Percentiles rank a stretch among this genome's conserved stretches.
These are phyloP conservation scores for Heliconius melpomene DNA, from an alignment of 1,140 invertebrate genomes.

Conservation along the genomic window DNA sequence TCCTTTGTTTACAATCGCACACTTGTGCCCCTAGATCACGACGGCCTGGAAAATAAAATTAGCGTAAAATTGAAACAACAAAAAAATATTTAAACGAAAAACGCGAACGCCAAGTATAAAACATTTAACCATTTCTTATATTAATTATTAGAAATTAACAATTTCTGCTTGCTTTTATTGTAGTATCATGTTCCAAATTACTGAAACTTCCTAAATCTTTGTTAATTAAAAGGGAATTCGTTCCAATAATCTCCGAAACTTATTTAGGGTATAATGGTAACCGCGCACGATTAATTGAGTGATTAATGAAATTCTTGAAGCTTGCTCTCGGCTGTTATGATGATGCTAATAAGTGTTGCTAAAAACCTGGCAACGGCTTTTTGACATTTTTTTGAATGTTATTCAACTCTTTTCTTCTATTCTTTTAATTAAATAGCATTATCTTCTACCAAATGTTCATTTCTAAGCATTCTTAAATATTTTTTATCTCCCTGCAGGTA, in stretches of 20 bases:
- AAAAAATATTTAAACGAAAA: not conserved
- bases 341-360: not conserved
- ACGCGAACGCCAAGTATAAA: not conserved
- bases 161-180: conserved; percentile 1
- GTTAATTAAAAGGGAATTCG: conserved; percentile 14
- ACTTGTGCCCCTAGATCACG: too few species aligned
- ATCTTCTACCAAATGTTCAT: too few species aligned
- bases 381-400: not conserved
- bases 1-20: too few species aligned
- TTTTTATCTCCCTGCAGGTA: too few species aligned
- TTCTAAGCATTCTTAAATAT: too few species aligned
- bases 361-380: too few species aligned
- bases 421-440: too few species aligned
- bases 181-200: conserved; percentile 14
- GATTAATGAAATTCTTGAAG: not conserved
- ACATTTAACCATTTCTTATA: not conserved
- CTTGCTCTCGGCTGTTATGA: not conserved
- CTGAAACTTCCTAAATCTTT: conserved; percentile 14
- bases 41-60: too few species aligned
- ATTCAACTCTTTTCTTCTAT: not conserved
- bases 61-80: not conserved
- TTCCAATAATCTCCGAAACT: conserved; percentile 4
- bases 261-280: not conserved
- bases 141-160: not conserved
- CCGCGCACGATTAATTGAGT: conserved; percentile 4